These are phyloP conservation scores for Hemicordylus capensis DNA, from an alignment of 2,113 vertebrate genomes.

Conservation along the genomic window DNA sequence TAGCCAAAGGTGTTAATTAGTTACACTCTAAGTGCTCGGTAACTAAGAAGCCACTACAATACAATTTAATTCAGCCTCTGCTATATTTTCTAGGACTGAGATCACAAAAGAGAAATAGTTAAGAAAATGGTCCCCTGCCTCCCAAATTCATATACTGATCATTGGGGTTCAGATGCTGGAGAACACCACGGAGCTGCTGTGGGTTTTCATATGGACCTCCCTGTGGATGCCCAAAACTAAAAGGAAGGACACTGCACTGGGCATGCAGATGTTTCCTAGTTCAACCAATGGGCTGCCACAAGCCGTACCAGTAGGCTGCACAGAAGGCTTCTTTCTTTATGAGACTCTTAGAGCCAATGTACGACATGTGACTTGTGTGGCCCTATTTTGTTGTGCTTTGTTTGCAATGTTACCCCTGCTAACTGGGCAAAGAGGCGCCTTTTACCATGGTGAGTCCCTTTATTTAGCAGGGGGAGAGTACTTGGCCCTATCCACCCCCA, in stretches of 20 bases:
- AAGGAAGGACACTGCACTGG: background rate
- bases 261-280: background rate
- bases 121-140: background rate
- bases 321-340: background rate
- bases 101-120: background rate
- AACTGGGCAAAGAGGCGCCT: too few relatives aligned
- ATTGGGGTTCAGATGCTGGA: background rate
- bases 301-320: background rate
- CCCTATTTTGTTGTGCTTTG: too few relatives aligned
- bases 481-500: too few relatives aligned
- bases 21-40: background rate
- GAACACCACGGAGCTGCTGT: background rate
- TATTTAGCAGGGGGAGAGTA: too few relatives aligned
- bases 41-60: background rate
- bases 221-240: background rate
- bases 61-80: background rate
- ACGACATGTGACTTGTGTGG: too few relatives aligned
- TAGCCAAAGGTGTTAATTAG: constrained; percentile 28
- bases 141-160: background rate
- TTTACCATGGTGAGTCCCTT: too few relatives aligned
- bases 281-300: background rate
- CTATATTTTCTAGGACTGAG: background rate
- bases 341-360: too few relatives aligned
- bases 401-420: too few relatives aligned
- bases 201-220: background rate